phyloP scores from a whole-genome alignment of 2,888 invertebrate genomes.

The Patella depressa region DNA sequence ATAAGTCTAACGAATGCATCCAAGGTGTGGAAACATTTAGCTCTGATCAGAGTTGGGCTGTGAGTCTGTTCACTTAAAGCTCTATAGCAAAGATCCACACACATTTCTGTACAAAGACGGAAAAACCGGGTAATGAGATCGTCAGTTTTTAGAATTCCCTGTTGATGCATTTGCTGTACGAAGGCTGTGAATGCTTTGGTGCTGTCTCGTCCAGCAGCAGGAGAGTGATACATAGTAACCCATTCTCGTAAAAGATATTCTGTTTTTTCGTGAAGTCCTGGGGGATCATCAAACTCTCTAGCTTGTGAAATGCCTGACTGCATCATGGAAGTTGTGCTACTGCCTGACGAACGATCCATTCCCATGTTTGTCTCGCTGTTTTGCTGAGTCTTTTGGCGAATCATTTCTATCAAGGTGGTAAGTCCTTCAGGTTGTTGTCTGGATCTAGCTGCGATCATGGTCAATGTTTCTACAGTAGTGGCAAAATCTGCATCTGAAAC shows the following conservation, averaged over 20 bases:
- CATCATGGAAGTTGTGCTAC: constrained; percentile 79
- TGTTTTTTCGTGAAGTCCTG: constrained; percentile 93
- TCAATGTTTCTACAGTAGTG: constrained; percentile 88
- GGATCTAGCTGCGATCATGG: constrained; percentile 81
- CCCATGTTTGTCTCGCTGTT: constrained; percentile 79
- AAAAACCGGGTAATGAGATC: constrained; percentile 97
- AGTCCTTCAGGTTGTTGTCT: constrained; percentile 88
- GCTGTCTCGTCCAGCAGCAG: constrained; percentile 74
- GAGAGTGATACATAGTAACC: constrained; percentile 87
- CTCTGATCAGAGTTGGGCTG: constrained; percentile 79
- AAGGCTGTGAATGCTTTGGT: constrained; percentile 91
- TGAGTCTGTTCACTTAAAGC: constrained; percentile 80
- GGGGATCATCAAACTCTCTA: constrained; percentile 92
- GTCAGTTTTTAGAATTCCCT: constrained; percentile 96
- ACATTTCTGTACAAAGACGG: constrained; percentile 95
- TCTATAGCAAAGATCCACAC: constrained; percentile 93
- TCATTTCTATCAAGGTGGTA: constrained; percentile 84
- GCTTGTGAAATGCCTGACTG: constrained; percentile 91
- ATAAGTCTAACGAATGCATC: constrained; percentile 96
- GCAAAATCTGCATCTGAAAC: constrained; percentile 80
- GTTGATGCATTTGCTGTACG: constrained; percentile 96
- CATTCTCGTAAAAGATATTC: constrained; percentile 95
- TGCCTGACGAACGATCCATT: constrained; percentile 83
- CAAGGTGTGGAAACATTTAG: constrained; percentile 94
- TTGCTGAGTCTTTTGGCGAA: constrained; percentile 77